A percentile compares a stretch with the other conserved stretches of the same genome.
These are phyloP conservation scores for Rattus rattus DNA, from an alignment of 2,113 vertebrate genomes.

Conservation along the genomic window DNA sequence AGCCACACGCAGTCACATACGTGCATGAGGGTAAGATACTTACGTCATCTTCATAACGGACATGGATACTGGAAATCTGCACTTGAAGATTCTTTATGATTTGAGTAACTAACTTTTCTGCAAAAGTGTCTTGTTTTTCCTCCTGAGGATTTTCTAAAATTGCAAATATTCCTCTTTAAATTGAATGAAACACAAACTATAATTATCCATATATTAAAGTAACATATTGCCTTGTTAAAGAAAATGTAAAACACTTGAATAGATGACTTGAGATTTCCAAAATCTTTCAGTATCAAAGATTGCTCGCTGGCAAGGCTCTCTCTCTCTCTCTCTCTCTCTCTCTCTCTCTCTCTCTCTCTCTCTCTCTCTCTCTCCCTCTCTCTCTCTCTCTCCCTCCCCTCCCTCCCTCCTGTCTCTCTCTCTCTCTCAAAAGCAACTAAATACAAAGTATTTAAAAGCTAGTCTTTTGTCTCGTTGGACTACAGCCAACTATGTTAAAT, in stretches of 20 bases:
- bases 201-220: not conserved
- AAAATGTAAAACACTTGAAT: conserved; percentile 39
- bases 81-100: conserved; percentile 99
- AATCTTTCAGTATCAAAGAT: conserved; percentile 29
- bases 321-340: too few relatives aligned
- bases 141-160: conserved; percentile 90
- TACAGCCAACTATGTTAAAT: not conserved
- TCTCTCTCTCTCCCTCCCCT: too few relatives aligned
- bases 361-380: not conserved
- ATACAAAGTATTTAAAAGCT: conserved; percentile 27
- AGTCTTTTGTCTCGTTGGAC: conserved; percentile 7
- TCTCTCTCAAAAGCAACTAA: conserved; percentile 27
- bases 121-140: conserved; percentile 96
- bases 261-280: not conserved
- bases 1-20: not conserved
- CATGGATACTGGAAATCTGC: conserved; percentile 97
- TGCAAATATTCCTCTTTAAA: conserved; percentile 65
- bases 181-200: conserved; percentile 47
- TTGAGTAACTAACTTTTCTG: conserved; percentile 97
- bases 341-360: not conserved
- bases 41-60: conserved; percentile 98
- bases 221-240: conserved; percentile 3
- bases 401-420: not conserved
- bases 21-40: conserved; percentile 85
- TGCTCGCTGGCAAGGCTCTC: too few relatives aligned